phyloP scores from a whole-genome alignment of 2,797 vertebrate genomes.

The Epinephelus coioides region DNA sequence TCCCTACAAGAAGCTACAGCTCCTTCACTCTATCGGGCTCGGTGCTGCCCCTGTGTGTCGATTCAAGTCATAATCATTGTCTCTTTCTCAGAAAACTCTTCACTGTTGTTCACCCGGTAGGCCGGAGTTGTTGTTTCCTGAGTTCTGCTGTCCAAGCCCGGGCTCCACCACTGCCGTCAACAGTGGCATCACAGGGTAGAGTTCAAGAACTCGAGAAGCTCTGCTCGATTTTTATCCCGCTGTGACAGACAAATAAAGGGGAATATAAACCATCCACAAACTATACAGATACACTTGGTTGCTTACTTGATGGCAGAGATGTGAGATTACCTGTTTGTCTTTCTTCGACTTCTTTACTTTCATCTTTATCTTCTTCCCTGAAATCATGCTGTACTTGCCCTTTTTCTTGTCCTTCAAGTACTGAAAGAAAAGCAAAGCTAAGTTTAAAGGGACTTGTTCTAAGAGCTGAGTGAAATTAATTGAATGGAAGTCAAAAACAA shows the following conservation, averaged over 20 bases:
- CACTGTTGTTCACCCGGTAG: constrained; percentile 20
- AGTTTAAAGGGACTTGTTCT: neutral
- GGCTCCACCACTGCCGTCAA: constrained; percentile 19
- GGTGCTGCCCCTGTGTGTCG: constrained; percentile 27
- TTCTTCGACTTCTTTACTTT: constrained; percentile 96
- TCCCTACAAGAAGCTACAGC: constrained; percentile 12
- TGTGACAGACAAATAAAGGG: constrained; percentile 59
- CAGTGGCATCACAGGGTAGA: constrained; percentile 86
- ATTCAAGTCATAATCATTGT: constrained; percentile 15
- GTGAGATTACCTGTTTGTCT: constrained; percentile 91
- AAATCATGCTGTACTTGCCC: constrained; percentile 96
- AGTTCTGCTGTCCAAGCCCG: constrained; percentile 56
- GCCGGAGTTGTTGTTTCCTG: constrained; percentile 63
- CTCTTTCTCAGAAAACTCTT: constrained; percentile 41
- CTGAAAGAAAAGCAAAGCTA: constrained; percentile 74
- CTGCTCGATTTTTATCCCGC: constrained; percentile 92
- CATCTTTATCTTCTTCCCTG: constrained; percentile 97
- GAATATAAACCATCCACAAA: constrained; percentile 1
- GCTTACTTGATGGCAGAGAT: neutral
- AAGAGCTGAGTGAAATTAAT: no score
- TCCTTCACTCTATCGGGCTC: constrained; percentile 7
- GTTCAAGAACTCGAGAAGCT: constrained; percentile 93
- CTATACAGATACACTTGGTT: neutral
- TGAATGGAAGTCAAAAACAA: neutral
- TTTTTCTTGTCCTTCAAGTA: constrained; percentile 93